phyloP scores from a whole-genome alignment of 1,140 invertebrate species.

The Monomorium pharaonis region DNA sequence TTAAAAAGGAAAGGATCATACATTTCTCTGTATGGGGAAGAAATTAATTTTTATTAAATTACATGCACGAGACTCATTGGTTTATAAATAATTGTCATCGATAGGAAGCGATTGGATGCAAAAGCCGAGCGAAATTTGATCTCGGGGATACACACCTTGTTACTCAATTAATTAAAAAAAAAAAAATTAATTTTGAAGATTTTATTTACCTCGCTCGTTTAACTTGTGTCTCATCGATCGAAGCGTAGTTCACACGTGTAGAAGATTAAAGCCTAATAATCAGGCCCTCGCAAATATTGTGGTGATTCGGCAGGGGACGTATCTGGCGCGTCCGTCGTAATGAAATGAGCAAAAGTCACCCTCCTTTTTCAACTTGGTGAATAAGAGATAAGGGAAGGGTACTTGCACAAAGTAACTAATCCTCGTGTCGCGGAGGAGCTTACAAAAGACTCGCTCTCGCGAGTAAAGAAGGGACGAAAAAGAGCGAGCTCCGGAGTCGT shows the following conservation, averaged over 20 bases:
- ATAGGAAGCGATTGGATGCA: background rate
- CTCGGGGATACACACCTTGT: background rate
- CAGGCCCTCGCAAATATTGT: background rate
- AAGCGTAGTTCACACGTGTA: background rate
- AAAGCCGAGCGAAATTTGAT: background rate
- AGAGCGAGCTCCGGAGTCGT: conserved; percentile 33
- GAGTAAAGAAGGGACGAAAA: conserved; percentile 37
- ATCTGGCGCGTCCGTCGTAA: conserved; percentile 10
- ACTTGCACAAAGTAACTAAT: conserved; percentile 77
- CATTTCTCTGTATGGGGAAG: background rate
- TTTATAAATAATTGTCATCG: background rate
- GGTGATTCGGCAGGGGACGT: background rate
- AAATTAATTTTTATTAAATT: background rate
- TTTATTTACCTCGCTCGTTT: background rate
- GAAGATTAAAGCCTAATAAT: background rate
- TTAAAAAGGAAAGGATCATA: background rate
- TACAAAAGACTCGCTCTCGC: conserved; percentile 70
- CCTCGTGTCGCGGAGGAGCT: conserved; percentile 68
- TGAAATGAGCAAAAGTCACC: conserved; percentile 55
- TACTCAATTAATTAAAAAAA: background rate
- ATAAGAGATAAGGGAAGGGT: conserved; percentile 74
- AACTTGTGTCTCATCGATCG: background rate
- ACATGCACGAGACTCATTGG: background rate
- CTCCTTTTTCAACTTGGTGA: conserved; percentile 66
- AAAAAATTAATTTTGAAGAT: background rate